A percentile compares a stretch with the other conserved stretches of the same genome.
phyloP scores from a whole-genome alignment of 2,113 vertebrate species.

The Rattus rattus region DNA sequence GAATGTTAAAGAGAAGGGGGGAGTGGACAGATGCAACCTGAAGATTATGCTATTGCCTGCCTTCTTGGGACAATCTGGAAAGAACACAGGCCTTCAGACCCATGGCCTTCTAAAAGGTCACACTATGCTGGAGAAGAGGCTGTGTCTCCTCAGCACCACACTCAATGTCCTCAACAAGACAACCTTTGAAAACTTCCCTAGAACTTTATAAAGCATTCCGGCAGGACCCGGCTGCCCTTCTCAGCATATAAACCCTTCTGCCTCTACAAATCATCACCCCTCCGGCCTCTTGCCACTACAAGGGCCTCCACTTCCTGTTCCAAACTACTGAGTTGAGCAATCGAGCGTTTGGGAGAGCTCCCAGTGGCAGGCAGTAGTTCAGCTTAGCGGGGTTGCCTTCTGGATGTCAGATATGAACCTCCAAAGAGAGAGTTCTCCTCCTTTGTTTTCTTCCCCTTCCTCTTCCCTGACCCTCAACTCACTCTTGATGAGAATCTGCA shows the following conservation, averaged over 20 bases:
- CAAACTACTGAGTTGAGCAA: conserved; percentile 64
- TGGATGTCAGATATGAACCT: background rate
- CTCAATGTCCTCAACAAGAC: conserved; percentile 54
- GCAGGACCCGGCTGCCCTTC: conserved; percentile 49
- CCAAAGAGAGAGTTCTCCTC: conserved; percentile 19
- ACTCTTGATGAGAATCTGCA: conserved; percentile 13
- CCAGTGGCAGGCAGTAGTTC: background rate
- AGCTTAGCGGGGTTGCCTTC: background rate
- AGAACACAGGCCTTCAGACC: background rate
- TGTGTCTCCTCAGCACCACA: conserved; percentile 14
- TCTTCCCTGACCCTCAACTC: conserved; percentile 48
- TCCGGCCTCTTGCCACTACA: background rate
- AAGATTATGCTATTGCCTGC: background rate
- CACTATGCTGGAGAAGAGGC: background rate
- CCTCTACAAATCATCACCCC: conserved; percentile 63
- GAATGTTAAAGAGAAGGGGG: background rate
- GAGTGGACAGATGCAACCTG: background rate
- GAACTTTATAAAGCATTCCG: conserved; percentile 60
- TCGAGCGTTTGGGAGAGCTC: conserved; percentile 48
- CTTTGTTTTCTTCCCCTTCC: background rate
- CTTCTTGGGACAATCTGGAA: conserved; percentile 13
- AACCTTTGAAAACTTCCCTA: conserved; percentile 58
- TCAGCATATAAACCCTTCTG: conserved; percentile 51
- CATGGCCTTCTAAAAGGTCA: conserved; percentile 30
- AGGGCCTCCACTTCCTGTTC: conserved; percentile 67